Percentiles rank a stretch among this genome's conserved stretches.
These are phyloP conservation scores for Drosophila gaucha DNA, from an alignment of 2,888 invertebrate genomes.

Conservation along the genomic window DNA sequence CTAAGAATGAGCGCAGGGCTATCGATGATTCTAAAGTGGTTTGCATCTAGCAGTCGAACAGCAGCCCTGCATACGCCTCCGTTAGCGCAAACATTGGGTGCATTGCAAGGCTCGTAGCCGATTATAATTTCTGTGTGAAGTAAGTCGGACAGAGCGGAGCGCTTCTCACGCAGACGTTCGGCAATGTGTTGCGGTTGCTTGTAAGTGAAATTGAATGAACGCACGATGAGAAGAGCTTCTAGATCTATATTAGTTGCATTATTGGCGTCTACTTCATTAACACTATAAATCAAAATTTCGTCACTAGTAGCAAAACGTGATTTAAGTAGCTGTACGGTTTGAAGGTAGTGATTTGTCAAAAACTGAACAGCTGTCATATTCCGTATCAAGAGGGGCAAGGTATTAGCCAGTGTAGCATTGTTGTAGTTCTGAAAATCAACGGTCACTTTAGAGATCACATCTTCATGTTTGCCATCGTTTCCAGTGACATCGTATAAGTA, in stretches of 20 bases:
- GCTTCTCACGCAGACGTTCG: constrained; percentile 88
- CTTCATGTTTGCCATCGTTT: constrained; percentile 94
- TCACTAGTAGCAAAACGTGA: constrained; percentile 87
- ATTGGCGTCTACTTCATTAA: constrained; percentile 86
- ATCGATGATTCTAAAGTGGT: constrained; percentile 88
- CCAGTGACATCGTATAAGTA: constrained; percentile 93
- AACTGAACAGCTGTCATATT: constrained; percentile 91
- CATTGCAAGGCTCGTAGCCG: constrained; percentile 91
- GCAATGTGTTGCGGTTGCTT: constrained; percentile 88
- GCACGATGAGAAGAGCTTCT: constrained; percentile 90
- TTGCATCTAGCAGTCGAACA: constrained; percentile 87
- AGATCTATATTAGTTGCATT: constrained; percentile 80
- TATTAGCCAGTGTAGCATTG: constrained; percentile 93
- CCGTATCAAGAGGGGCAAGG: constrained; percentile 90
- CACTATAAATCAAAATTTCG: constrained; percentile 89
- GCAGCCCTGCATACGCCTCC: constrained; percentile 91
- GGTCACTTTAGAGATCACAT: constrained; percentile 94
- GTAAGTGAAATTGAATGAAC: constrained; percentile 86
- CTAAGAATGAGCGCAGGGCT: constrained; percentile 93
- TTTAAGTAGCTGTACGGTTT: constrained; percentile 90
- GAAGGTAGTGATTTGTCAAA: constrained; percentile 90
- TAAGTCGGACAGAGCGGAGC: constrained; percentile 87
- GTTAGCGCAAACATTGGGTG: constrained; percentile 90
- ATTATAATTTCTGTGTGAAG: constrained; percentile 87
- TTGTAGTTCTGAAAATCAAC: constrained; percentile 93